Evolutionary conservation across 2,888 invertebrate species (phyloP), one percentile per base, ranked within the genome.

Genomic region (Nebria salina): DNA sequence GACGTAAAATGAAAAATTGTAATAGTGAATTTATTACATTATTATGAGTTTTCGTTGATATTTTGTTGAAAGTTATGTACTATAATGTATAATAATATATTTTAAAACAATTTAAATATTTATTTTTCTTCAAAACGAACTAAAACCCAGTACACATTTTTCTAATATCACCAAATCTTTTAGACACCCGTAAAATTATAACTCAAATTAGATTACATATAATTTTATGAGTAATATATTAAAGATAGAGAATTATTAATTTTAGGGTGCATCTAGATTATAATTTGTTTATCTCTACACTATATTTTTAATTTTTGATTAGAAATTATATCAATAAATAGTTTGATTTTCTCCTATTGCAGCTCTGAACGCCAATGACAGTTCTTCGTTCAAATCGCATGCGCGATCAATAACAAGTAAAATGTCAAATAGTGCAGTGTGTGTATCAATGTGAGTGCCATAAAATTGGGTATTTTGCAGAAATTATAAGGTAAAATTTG

Each of bases 361-460:
- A 54, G 8, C 13, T 54, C 54, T 54, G 54, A 54, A 13, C 54
- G 54, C 54, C 54, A 54, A 54, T 81, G 81, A 81, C 76, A 81
- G 65, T 41, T 76, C 65, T 42, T 5, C 43, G 13, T 13, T 25
- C 11, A 66, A 20, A 65, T 26, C 81, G 76, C 81, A 65, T 76
- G 81, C 81, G 76, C 81, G 81, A 81, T 81, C 81, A 81, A 81
- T 81, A 81, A 81, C 70, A 80, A 81, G 80, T 76, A 72, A 81
- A 81, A 81, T 81, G 81, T 81, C 81, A 76, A 65, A 81, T 54
- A 73, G 72, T 72, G 43, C 13, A 73, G 73, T 26, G 72, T 81
- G 77, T 77, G 73, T 81, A 65, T 81, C 66, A 76, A 80, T 73
- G 72, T 81, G 72, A 72, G 76, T 72, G 68, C 68, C 54, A 34